Percentiles rank a stretch among this genome's conserved stretches.
phyloP scores from a whole-genome alignment of 2,888 invertebrate species.

The Mesorhabditis sp. region DNA sequence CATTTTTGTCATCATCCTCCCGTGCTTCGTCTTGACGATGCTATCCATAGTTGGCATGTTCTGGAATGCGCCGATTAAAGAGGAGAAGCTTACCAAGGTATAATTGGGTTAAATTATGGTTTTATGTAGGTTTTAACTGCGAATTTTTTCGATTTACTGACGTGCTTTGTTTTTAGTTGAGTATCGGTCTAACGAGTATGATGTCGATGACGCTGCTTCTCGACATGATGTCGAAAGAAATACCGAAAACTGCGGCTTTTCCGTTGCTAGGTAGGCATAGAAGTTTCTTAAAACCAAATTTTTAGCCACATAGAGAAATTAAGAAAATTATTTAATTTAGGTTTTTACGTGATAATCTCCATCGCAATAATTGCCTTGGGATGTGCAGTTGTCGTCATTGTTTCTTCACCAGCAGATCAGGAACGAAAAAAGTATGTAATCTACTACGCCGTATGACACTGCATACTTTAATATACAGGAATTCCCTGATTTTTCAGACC shows the following conservation, averaged over 20 bases:
- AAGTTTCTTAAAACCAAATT: no score
- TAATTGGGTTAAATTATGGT: no score
- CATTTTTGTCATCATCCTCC: not conserved
- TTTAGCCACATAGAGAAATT: no score
- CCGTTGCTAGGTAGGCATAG: not conserved
- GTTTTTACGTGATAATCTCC: not conserved
- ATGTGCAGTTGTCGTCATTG: not conserved
- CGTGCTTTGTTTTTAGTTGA: no score
- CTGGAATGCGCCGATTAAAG: not conserved
- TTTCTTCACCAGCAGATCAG: not conserved
- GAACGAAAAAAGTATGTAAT: not conserved
- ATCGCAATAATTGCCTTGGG: not conserved
- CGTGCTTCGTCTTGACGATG: not conserved
- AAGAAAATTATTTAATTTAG: no score
- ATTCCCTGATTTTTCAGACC: not conserved
- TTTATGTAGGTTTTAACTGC: no score
- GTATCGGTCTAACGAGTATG: not conserved
- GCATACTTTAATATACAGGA: not conserved
- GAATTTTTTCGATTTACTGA: no score
- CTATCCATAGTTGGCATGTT: not conserved
- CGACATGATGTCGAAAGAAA: not conserved
- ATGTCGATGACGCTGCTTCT: not conserved
- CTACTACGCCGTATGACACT: not conserved
- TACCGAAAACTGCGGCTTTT: not conserved
- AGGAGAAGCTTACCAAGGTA: not conserved